Evolutionary conservation across 1,140 invertebrate species (phyloP).

Genomic region (Drosophila neocordata): DNA sequence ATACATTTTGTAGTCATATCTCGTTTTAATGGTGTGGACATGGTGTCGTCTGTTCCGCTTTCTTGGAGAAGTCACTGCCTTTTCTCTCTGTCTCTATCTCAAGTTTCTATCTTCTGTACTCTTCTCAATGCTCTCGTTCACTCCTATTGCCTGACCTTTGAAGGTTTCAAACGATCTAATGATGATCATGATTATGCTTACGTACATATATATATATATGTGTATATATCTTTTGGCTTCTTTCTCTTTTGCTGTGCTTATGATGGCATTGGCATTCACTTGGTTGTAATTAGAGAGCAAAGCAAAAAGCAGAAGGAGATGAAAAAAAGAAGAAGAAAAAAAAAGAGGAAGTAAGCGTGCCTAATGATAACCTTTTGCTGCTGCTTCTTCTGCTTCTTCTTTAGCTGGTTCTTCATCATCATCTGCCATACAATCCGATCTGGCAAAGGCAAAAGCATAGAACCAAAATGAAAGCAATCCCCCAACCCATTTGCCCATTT

Average conservation of each 20-base stretch:
- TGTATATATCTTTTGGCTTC: conserved; percentile 11
- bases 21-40: conserved; percentile 12
- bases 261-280: conserved; percentile 58
- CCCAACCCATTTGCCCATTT: conserved; percentile 15
- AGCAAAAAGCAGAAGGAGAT: background rate
- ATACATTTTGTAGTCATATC: background rate
- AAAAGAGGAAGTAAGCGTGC: conserved; percentile 65
- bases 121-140: background rate
- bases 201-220: background rate
- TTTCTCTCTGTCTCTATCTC: background rate
- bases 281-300: conserved; percentile 63
- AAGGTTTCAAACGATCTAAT: conserved; percentile 24
- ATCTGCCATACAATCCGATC: conserved; percentile 11
- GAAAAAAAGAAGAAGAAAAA: conserved; percentile 24
- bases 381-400: conserved; percentile 16
- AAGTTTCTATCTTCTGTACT: conserved; percentile 16
- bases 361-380: conserved; percentile 78
- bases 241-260: conserved; percentile 29
- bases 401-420: conserved; percentile 10
- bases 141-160: conserved; percentile 42
- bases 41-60: conserved; percentile 6
- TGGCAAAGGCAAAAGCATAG: conserved; percentile 10
- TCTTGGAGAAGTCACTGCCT: background rate
- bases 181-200: conserved; percentile 14
- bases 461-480: conserved; percentile 36